phyloP scores from a whole-genome alignment of 1,140 invertebrate species.

The Megathymus violae region DNA sequence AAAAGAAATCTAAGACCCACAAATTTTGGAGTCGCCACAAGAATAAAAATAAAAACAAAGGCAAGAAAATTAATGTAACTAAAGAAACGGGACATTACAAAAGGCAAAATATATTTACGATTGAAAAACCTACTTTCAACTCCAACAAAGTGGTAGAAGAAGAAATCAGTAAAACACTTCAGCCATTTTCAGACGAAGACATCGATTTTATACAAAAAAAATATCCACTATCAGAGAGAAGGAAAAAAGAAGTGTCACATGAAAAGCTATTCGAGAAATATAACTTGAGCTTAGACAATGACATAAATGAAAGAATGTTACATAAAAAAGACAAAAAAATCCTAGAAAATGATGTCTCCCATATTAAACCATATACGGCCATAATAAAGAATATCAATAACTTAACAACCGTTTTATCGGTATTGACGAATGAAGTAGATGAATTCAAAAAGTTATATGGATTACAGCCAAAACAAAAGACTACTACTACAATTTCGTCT shows the following conservation, averaged over 20 bases:
- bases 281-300: slow-evolving; percentile 11
- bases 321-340: slow-evolving; percentile 2
- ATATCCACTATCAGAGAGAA: slow-evolving; percentile 9
- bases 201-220: background rate
- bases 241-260: slow-evolving; percentile 26
- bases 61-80: background rate
- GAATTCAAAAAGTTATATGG: slow-evolving; percentile 45
- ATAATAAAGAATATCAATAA: slow-evolving; percentile 9
- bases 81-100: background rate
- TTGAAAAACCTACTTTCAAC: background rate
- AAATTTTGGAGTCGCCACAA: slow-evolving; percentile 20
- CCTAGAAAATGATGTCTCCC: background rate
- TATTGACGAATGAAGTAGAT: slow-evolving; percentile 39
- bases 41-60: slow-evolving; percentile 17
- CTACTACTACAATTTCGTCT: slow-evolving; percentile 2
- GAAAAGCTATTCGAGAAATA: slow-evolving; percentile 35
- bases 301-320: slow-evolving; percentile 3
- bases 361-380: too few species aligned
- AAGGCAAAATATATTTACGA: background rate
- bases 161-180: background rate
- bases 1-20: slow-evolving; percentile 5
- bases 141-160: background rate
- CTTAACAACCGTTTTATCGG: slow-evolving; percentile 11
- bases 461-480: slow-evolving; percentile 5
- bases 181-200: background rate